A percentile compares a stretch with the other conserved stretches of the same genome.
These are phyloP conservation scores for Philaenus spumarius DNA, from an alignment of 1,140 invertebrate species.

Conservation along the genomic window DNA sequence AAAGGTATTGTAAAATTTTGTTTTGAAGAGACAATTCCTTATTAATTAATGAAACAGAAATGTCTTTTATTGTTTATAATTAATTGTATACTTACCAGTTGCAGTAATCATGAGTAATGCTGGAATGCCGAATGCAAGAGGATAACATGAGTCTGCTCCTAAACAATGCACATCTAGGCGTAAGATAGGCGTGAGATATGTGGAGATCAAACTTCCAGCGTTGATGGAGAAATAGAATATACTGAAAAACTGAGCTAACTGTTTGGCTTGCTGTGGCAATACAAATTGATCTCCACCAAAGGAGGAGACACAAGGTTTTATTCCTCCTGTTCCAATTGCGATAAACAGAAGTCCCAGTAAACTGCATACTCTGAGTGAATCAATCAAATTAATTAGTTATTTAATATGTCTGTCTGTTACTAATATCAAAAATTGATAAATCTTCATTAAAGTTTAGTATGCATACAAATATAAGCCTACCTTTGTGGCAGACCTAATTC, in stretches of 20 bases:
- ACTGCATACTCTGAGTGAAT: constrained; percentile 51
- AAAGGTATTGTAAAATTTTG: neutral
- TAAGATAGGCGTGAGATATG: constrained; percentile 81
- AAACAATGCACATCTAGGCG: constrained; percentile 78
- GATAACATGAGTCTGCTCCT: constrained; percentile 72
- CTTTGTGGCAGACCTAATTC: neutral
- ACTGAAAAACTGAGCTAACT: constrained; percentile 83
- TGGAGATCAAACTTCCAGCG: constrained; percentile 83
- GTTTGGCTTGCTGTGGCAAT: constrained; percentile 64
- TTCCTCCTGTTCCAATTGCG: constrained; percentile 90
- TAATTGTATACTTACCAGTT: constrained; percentile 65
- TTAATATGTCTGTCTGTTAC: too few species aligned
- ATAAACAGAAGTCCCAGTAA: constrained; percentile 73
- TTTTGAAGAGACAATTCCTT: neutral
- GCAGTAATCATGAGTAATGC: constrained; percentile 80
- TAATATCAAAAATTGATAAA: too few species aligned
- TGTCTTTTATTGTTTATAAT: too few species aligned
- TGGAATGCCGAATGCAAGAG: constrained; percentile 87
- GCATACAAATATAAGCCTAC: too few species aligned
- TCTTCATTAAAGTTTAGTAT: too few species aligned
- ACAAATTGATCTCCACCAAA: constrained; percentile 98
- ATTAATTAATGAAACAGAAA: neutral
- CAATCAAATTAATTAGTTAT: too few species aligned
- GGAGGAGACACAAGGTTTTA: constrained; percentile 94
- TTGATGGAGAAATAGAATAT: constrained; percentile 94